Evolutionary conservation across 2,888 invertebrate genomes (phyloP).

Genomic region (Acheta domesticus): DNA sequence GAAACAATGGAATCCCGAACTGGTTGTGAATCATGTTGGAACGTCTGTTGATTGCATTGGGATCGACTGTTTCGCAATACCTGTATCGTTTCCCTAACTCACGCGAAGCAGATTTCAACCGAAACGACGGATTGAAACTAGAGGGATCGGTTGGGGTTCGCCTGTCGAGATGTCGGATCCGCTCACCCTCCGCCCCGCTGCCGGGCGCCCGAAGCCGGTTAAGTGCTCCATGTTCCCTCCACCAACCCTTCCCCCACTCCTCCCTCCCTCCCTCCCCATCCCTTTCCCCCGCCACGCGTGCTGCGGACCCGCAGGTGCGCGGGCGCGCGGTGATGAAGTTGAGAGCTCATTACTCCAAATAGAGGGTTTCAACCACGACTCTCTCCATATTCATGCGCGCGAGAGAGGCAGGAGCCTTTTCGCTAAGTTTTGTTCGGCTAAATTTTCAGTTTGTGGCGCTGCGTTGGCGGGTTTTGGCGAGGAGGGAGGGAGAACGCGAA

Average conservation of each 20-base stretch:
- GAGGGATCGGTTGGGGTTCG: too few relatives aligned
- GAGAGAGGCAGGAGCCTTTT: neutral
- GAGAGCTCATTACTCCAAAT: slow-evolving; percentile 7
- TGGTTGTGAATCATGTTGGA: too few relatives aligned
- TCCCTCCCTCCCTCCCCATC: neutral
- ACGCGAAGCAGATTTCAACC: too few relatives aligned
- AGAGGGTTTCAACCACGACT: neutral
- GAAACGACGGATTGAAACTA: too few relatives aligned
- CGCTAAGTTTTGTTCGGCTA: neutral
- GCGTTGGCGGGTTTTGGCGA: neutral
- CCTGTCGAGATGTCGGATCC: neutral
- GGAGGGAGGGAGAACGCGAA: neutral
- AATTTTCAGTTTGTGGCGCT: neutral
- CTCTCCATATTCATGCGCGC: neutral
- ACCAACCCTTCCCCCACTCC: neutral
- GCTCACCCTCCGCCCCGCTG: neutral
- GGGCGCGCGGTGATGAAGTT: neutral
- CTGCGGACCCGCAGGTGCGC: neutral
- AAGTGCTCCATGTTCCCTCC: neutral
- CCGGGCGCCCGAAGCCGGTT: neutral
- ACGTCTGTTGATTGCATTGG: too few relatives aligned
- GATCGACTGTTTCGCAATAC: too few relatives aligned
- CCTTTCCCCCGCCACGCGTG: neutral
- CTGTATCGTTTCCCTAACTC: too few relatives aligned
- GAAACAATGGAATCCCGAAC: too few relatives aligned